phyloP scores from a whole-genome alignment of 1,140 invertebrate species.

The Mesaphorura yosii region DNA sequence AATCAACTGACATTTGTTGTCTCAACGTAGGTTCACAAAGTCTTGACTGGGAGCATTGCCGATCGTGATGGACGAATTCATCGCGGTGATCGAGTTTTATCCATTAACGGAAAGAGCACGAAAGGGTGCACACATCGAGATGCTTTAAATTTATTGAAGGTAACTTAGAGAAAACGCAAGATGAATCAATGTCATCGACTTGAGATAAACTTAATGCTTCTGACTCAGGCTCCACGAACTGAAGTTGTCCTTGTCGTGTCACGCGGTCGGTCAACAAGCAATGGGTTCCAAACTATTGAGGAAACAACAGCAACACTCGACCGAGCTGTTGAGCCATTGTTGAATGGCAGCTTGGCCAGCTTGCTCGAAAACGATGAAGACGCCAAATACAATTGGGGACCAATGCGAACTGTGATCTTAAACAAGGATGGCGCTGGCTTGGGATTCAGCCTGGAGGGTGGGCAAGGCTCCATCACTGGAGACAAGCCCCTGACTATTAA shows the following conservation, averaged over 20 bases:
- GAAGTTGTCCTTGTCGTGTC: conserved; percentile 57
- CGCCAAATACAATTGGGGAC: conserved; percentile 27
- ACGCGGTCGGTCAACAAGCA: conserved; percentile 31
- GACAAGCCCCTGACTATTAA: conserved; percentile 75
- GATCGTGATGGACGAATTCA: conserved; percentile 72
- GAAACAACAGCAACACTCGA: conserved; percentile 28
- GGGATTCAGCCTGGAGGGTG: conserved; percentile 85
- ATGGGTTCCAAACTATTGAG: conserved; percentile 30
- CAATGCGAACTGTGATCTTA: conserved; percentile 46
- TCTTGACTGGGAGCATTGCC: conserved; percentile 68
- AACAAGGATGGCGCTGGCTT: conserved; percentile 76
- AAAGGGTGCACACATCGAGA: conserved; percentile 68
- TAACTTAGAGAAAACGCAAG: conserved; percentile 37
- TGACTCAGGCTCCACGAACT: conserved; percentile 46
- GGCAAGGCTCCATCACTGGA: conserved; percentile 73
- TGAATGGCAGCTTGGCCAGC: conserved; percentile 17
- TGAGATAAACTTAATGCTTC: background rate
- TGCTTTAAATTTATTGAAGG: conserved; percentile 72
- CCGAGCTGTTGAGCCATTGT: conserved; percentile 24
- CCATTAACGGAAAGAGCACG: conserved; percentile 75
- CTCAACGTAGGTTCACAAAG: conserved; percentile 61
- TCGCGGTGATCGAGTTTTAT: conserved; percentile 72
- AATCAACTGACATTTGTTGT: background rate
- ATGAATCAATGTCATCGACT: background rate
- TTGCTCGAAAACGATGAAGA: conserved; percentile 29